Evolutionary conservation across 2,113 vertebrate species (phyloP), one percentile per base, ranked within the genome.

Genomic region (Ptilonorhynchus violaceus): DNA sequence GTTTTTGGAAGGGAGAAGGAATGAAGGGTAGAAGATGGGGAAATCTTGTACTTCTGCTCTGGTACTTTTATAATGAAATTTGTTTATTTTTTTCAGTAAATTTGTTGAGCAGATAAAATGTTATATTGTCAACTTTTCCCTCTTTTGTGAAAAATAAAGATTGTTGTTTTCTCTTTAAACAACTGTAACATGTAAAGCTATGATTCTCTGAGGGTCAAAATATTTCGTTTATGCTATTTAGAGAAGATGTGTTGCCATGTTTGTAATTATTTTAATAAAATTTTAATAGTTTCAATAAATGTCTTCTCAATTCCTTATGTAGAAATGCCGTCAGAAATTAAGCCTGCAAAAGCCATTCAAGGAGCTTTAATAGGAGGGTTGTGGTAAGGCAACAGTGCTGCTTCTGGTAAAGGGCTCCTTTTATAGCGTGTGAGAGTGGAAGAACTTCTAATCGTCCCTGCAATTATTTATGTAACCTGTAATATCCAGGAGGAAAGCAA

Each of bases 161-260:
- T 17, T 49, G 35, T 27, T 3, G 7, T 76, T 88, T 76, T 74
- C 18, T 42, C 46, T 81, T 66, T 49, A 69, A 69, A 33, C 2
- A 4, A 53, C 7, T 44, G 13, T 74, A 46, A 52, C 1, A 0
- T 30, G 11, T 37, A 53, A 83, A 58, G 6, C 13, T 68, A 0
- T 37, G 6, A 17, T 76, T 74, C 10, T 53, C 17, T 25, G 6
- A 11, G 14, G 1, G 1, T 73, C 88, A 73, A 74, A 82, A 49
- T 77, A 39, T 55, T 93, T 92, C 2, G 5, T 66, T 27, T 23
- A 6, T 49, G 35, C 53, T 35, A 27, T 23, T 73, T 56, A 44
- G 37, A 59, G 22, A 78, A 63, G 35, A 39, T 68, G 5, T 46
- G 8, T 35, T 90, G 15, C 55, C 10, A 19, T 58, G 15, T 82